These are phyloP conservation scores for Rhinopomastus cyanomelas DNA, from an alignment of 2,113 vertebrate species.

Conservation along the genomic window DNA sequence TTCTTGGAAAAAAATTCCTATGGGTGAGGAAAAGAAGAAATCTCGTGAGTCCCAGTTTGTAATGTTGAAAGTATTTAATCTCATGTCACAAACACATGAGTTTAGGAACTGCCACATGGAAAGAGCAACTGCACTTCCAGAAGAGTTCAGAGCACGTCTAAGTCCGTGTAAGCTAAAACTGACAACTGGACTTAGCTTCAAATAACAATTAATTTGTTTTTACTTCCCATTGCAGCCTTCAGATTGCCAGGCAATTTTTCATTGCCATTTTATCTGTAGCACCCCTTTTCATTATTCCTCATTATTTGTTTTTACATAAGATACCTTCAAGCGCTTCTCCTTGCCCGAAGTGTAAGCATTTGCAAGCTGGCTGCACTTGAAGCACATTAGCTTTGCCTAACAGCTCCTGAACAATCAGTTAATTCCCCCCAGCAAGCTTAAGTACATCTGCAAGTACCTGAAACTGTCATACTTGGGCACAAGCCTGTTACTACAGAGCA, in stretches of 20 bases:
- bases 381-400: neutral
- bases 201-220: neutral
- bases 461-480: neutral
- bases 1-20: slow-evolving; percentile 99
- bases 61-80: neutral
- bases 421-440: neutral
- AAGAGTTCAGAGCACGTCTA: neutral
- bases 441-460: neutral
- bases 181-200: neutral
- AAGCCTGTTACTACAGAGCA: neutral
- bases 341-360: neutral
- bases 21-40: neutral
- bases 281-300: neutral
- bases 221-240: neutral
- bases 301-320: neutral
- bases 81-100: fast-evolving
- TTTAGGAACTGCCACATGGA: neutral
- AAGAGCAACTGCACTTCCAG: neutral
- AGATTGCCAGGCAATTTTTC: neutral
- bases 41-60: neutral
- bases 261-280: neutral
- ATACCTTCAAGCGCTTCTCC: neutral
- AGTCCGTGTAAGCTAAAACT: neutral
- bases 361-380: neutral
- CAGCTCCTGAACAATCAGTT: neutral